Evolutionary conservation across 2,888 invertebrate genomes (phyloP).

Genomic region (Branchipolynoe longqiensis): DNA sequence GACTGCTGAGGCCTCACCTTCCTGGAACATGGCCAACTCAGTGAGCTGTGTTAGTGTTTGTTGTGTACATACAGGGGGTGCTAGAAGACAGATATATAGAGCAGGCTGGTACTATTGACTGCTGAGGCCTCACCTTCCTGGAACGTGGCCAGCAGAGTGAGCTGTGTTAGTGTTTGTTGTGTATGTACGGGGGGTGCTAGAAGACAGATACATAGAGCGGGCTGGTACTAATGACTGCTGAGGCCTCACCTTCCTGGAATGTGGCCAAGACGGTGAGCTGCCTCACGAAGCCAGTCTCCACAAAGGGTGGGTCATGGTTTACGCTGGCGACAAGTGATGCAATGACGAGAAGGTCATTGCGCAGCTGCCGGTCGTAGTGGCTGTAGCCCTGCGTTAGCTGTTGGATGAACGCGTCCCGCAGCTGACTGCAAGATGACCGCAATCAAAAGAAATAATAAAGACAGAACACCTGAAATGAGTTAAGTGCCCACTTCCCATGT

Average conservation of each 20-base stretch:
- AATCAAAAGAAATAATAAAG: neutral
- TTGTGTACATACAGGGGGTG: too few species aligned
- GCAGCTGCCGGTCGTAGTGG: conserved; percentile 80
- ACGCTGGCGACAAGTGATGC: conserved; percentile 76
- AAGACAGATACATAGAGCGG: too few species aligned
- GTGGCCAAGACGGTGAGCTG: conserved; percentile 81
- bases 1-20: too few species aligned
- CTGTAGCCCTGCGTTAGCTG: conserved; percentile 81
- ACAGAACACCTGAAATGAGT: too few species aligned
- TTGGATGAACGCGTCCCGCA: conserved; percentile 80
- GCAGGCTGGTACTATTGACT: too few species aligned
- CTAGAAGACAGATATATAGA: too few species aligned
- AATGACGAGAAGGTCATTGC: conserved; percentile 81
- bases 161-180: too few species aligned
- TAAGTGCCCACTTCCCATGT: too few species aligned
- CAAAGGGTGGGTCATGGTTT: conserved; percentile 78
- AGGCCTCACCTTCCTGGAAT: conserved; percentile 81
- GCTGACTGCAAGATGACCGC: conserved; percentile 71
- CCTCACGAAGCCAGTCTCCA: conserved; percentile 81
- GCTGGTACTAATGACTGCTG: too few species aligned
- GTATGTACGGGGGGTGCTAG: too few species aligned
- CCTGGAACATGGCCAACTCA: too few species aligned
- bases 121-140: conserved; percentile 81
- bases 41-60: neutral
- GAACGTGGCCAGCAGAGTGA: conserved; percentile 81